Percentiles rank a stretch among this genome's conserved stretches.
Evolutionary conservation across 2,797 vertebrate genomes (phyloP).

Genomic region (Heterohyrax brucei): DNA sequence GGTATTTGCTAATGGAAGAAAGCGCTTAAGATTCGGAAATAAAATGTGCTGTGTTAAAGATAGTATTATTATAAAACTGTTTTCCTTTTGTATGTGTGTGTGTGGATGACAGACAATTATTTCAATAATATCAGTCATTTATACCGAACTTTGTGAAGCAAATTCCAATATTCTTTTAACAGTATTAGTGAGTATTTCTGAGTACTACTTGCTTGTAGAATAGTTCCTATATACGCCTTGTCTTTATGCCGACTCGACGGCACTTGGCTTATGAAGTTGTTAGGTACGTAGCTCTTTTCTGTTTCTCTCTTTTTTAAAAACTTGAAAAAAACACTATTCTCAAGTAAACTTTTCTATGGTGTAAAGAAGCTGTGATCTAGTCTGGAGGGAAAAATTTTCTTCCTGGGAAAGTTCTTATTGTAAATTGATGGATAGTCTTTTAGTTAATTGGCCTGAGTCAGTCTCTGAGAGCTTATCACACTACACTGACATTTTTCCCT

Average conservation of each 20-base stretch:
- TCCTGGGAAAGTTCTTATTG: background rate
- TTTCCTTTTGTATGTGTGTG: too few species aligned
- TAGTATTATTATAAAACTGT: too few species aligned
- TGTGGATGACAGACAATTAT: too few species aligned
- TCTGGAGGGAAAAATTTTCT: background rate
- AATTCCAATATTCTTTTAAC: too few species aligned
- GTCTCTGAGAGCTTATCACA: background rate
- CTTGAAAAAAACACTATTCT: background rate
- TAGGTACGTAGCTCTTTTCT: background rate
- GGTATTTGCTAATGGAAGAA: too few species aligned
- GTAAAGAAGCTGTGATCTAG: background rate
- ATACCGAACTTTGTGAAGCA: too few species aligned
- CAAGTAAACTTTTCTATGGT: slow-evolving; percentile 1
- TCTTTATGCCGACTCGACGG: background rate
- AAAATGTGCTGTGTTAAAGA: too few species aligned
- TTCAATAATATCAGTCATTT: too few species aligned
- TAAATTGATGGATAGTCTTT: background rate
- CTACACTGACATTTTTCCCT: background rate
- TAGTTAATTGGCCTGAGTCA: background rate
- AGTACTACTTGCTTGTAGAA: background rate
- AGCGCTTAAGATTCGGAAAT: too few species aligned
- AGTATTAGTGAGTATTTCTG: too few species aligned
- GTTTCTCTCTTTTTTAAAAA: background rate
- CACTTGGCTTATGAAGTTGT: background rate
- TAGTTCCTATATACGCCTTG: background rate